These are phyloP conservation scores for Ormyrus labotus DNA, from an alignment of 2,888 invertebrate genomes.

Conservation along the genomic window DNA sequence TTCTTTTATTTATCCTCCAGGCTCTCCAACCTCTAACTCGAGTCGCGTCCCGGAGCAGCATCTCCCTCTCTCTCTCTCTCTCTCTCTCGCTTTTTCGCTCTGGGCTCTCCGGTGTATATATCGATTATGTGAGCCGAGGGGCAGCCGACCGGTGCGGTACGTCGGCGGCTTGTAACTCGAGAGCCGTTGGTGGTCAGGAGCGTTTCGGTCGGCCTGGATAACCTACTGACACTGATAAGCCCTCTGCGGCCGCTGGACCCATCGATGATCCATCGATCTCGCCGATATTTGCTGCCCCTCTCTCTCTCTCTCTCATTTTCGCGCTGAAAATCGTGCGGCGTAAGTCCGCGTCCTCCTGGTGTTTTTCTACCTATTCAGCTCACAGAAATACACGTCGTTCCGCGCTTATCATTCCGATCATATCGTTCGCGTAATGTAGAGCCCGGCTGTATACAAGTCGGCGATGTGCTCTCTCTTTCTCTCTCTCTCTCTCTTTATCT, in stretches of 20 bases:
- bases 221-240: constrained; percentile 63
- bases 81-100: not conserved
- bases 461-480: too few relatives aligned
- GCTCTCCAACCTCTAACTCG: not conserved
- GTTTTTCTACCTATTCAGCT: not conserved
- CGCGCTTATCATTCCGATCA: not conserved
- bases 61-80: not conserved
- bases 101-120: constrained; percentile 45
- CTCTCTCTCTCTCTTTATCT: too few relatives aligned
- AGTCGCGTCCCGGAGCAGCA: not conserved
- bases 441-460: not conserved
- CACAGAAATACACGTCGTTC: not conserved
- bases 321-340: not conserved
- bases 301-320: constrained; percentile 1
- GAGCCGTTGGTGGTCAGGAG: constrained; percentile 28
- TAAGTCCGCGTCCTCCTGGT: not conserved
- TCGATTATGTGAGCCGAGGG: constrained; percentile 64
- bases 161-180: constrained; percentile 26
- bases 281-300: too few relatives aligned
- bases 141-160: constrained; percentile 55
- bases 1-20: not conserved
- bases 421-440: not conserved
- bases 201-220: constrained; percentile 58
- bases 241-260: not conserved
- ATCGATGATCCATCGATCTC: constrained; percentile 35